Percentiles rank a stretch among this genome's conserved stretches.
These are phyloP conservation scores for Lagorchestes hirsutus DNA, from an alignment of 2,797 vertebrate species.

Conservation along the genomic window DNA sequence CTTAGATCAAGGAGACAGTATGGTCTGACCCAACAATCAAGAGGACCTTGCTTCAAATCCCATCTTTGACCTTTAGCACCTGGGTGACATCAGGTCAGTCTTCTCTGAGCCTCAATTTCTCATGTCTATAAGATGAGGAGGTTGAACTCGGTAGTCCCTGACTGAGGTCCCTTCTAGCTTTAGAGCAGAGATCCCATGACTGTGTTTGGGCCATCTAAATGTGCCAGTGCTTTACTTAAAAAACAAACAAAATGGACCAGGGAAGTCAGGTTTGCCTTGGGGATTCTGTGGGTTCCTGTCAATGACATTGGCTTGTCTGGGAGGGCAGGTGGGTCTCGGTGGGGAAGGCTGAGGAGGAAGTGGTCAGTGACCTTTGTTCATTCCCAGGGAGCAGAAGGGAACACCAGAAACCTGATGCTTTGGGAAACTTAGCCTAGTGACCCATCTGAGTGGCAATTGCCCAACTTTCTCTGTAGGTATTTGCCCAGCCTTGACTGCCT, in stretches of 20 bases:
- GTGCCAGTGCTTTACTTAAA: no score
- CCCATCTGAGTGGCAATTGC: not conserved
- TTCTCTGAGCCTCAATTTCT: not conserved
- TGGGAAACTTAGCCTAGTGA: not conserved
- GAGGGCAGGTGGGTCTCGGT: not conserved
- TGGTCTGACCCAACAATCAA: not conserved
- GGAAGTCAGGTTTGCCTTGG: not conserved
- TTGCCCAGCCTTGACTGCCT: not conserved
- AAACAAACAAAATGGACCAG: no score
- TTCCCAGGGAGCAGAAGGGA: not conserved
- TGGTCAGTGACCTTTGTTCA: fast-evolving
- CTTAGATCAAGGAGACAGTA: not conserved
- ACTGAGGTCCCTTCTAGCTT: not conserved
- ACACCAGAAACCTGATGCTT: fast-evolving
- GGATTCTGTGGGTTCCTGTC: not conserved
- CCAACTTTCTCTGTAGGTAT: not conserved
- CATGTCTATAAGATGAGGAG: not conserved
- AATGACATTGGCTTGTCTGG: not conserved
- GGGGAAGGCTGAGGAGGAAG: not conserved
- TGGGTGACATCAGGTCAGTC: not conserved
- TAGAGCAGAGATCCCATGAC: not conserved
- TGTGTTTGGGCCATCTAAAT: not conserved
- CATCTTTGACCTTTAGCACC: not conserved
- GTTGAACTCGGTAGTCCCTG: not conserved
- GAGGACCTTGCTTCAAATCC: not conserved